Evolutionary conservation across 2,113 vertebrate species (phyloP), one percentile per base, ranked within the genome.

Genomic region (Rhinolophus sinicus): DNA sequence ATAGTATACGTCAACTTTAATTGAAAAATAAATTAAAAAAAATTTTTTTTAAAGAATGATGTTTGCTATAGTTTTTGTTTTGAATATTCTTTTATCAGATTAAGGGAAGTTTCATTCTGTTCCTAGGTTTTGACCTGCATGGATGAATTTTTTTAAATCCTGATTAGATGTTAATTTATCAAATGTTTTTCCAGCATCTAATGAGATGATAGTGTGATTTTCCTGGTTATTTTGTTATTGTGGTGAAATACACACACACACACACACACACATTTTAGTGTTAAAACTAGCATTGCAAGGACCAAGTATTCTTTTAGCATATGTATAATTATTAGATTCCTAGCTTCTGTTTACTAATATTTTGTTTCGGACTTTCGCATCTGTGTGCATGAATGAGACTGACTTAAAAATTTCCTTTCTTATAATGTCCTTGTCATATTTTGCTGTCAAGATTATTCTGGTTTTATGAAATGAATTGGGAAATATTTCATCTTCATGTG

Each of bases 71-170:
- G 35, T 81, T 85, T 87, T 50, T 93, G 33, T 87, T 77, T 83
- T 84, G 62, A 72, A 52, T 58, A 44, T 94, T 84, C 54, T 92
- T 93, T 84, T 73, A 54, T 76, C 60, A 94, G 52, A 40, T 64
- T 76, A 80, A 81, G 35, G 50, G 11, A 69, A 40, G 5, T 70
- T 86, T 75, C 28, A 38, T 87, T 82, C 21, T 76, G 13, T 80
- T 88, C 30, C 44, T 85, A 70, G 60, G 65, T 92, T 76, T 88
- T 85, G 85, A 67, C 15, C 58, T 58, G 22, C 47, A 56, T 75
- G 35, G 47, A 50, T 50, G 47, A 50, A 50, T 50, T 50, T 50
- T 50, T 50, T 50, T 12, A 50, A 50, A 50, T 5, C 47, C 47
- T 50, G 47, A 50, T 50, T 50, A 50, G 47, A 50, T 50, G 47